phyloP scores from a whole-genome alignment of 2,113 vertebrate genomes.

The Antennarius striatus region DNA sequence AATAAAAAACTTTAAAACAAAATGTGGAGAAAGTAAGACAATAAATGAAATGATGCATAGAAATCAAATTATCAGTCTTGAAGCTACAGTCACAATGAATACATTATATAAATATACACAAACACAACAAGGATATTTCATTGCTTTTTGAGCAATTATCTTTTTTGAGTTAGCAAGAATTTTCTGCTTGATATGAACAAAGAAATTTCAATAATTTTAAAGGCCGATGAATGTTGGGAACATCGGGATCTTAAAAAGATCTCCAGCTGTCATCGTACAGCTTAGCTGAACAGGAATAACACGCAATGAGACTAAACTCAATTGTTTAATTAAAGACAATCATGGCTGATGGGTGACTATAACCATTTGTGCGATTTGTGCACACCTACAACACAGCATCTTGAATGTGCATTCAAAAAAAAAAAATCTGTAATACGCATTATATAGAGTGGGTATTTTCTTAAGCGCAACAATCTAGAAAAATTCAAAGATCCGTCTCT shows the following conservation, averaged over 20 bases:
- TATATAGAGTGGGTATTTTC: neutral
- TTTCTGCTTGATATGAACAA: too few species aligned
- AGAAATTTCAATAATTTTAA: slow-evolving; percentile 11
- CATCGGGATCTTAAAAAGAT: neutral
- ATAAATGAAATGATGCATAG: too few species aligned
- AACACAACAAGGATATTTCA: too few species aligned
- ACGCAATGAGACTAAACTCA: neutral
- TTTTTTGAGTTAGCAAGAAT: too few species aligned
- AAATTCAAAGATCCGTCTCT: slow-evolving; percentile 67
- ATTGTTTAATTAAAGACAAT: slow-evolving; percentile 9
- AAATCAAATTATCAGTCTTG: too few species aligned
- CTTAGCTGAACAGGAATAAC: slow-evolving; percentile 2
- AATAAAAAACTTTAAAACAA: too few species aligned
- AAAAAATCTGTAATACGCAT: too few species aligned
- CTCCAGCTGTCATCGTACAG: slow-evolving; percentile 8
- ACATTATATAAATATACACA: too few species aligned
- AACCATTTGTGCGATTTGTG: slow-evolving; percentile 25
- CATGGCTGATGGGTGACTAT: slow-evolving; percentile 67
- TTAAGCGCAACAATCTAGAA: slow-evolving; percentile 34
- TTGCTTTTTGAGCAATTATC: too few species aligned
- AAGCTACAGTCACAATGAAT: too few species aligned
- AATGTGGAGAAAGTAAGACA: too few species aligned
- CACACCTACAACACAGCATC: slow-evolving; percentile 34
- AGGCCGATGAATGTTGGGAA: slow-evolving; percentile 21
- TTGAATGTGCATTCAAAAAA: too few species aligned